Evolutionary conservation across 1,140 invertebrate genomes (phyloP), one percentile per base, ranked within the genome.

Genomic region (Wasmannia auropunctata): DNA sequence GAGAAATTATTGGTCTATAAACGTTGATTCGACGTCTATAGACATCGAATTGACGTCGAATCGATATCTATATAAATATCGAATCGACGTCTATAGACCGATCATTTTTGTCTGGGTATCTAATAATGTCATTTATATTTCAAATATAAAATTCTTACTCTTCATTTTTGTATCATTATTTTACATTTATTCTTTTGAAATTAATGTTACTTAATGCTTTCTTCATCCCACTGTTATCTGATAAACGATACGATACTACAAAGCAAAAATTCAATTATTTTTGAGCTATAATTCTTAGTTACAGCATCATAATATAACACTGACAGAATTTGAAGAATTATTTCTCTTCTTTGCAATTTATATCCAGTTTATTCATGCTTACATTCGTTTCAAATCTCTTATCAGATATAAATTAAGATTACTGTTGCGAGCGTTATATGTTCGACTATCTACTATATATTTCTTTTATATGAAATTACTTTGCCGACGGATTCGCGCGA

Each of bases 401-500:
- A 54, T 58, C 3, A 16, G 25, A 70, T 70, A 70, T 70, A 40
- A 76, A 76, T 60, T 16, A 10, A 16, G 14, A 56, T 16, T 65
- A 22, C 37, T 22, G 19, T 46, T 43, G 19, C 74, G 16, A 28
- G 4, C 19, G 25, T 62, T 62, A 60, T 62, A 60, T n/a, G 28
- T 19, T 14, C 31, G 49, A 43, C 22, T 43, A 7, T 1, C 19
- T 19, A 4, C 28, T 7, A n/a, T n/a, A n/a, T n/a, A 34, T 51
- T 79, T 22, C 31, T 51, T 76, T 37, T 34, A 65, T 51, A 37
- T 16, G 11, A 77, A 62, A 77, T 79, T 14, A 65, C 14, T 63
- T 65, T 22, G 11, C 40, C 75, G 58, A 34, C 28, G 7, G 75
- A 22, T 46, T 77, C 16, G 40, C 40, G 37, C n/a, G 37, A 79